phyloP scores from a whole-genome alignment of 2,113 vertebrate species.

The Diphyllodes magnificus region DNA sequence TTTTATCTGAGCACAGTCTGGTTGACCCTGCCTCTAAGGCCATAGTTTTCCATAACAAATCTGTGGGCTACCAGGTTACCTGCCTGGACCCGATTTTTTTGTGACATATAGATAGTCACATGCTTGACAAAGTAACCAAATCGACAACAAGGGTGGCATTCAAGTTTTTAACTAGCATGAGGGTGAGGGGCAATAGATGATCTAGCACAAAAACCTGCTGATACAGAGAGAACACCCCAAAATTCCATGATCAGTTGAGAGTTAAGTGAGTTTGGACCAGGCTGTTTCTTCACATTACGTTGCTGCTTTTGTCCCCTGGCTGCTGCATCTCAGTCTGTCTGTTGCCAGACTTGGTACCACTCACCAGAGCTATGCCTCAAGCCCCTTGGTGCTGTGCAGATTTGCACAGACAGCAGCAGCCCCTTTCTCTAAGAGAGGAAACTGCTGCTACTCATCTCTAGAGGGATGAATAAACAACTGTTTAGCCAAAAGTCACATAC shows the following conservation, averaged over 20 bases:
- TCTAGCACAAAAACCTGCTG: neutral
- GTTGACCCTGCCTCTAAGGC: neutral
- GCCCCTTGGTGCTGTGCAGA: rapidly evolving
- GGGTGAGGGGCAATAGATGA: neutral
- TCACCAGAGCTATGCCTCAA: neutral
- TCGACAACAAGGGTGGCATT: neutral
- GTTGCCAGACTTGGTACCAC: neutral
- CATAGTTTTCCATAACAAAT: neutral
- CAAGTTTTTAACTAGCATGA: neutral
- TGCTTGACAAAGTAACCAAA: neutral
- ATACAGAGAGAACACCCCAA: neutral
- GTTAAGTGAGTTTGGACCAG: neutral
- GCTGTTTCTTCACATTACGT: neutral
- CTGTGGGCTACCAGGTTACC: neutral
- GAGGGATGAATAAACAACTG: neutral
- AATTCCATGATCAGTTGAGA: neutral
- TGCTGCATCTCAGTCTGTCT: neutral
- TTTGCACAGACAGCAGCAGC: neutral
- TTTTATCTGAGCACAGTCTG: neutral
- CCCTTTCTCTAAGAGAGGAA: neutral
- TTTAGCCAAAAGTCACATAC: neutral
- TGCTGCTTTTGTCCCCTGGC: neutral
- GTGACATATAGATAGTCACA: neutral
- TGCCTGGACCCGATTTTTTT: neutral
- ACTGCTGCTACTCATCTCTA: neutral